Percentiles rank a stretch among this genome's conserved stretches.
Evolutionary conservation across 2,888 invertebrate species (phyloP).

Genomic region (Dicranocentrus wangi): DNA sequence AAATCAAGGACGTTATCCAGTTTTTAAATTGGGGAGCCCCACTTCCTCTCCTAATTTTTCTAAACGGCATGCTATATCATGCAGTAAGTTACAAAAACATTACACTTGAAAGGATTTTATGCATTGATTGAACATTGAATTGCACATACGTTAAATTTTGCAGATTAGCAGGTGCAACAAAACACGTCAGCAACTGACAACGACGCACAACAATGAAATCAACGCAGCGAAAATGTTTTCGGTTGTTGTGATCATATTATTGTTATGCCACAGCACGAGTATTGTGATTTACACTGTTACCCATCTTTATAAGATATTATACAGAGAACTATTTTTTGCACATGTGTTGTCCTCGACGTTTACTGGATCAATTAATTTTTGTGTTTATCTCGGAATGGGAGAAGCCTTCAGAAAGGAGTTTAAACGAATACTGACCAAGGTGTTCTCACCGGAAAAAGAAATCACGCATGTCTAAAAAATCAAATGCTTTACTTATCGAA

Average conservation of each 20-base stretch:
- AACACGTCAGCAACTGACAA: no score
- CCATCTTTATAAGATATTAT: neutral
- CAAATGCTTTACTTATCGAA: no score
- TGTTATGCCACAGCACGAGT: neutral
- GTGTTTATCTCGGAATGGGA: slow-evolving; percentile 11
- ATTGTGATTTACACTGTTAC: neutral
- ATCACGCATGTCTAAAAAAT: no score
- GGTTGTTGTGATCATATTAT: neutral
- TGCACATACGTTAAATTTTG: no score
- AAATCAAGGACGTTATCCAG: neutral
- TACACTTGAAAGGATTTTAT: neutral
- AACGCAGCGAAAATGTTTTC: slow-evolving; percentile 9
- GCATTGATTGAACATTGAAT: no score
- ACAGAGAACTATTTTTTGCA: neutral
- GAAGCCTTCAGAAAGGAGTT: slow-evolving; percentile 29
- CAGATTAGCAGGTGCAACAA: no score
- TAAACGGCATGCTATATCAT: neutral
- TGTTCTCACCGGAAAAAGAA: no score
- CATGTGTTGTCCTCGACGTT: neutral
- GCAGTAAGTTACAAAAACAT: neutral
- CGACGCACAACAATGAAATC: neutral
- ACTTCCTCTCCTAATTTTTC: neutral
- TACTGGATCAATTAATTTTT: neutral
- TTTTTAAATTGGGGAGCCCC: neutral
- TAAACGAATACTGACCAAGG: no score